phyloP scores from a whole-genome alignment of 2,113 vertebrate species.

The Myodes glareolus region DNA sequence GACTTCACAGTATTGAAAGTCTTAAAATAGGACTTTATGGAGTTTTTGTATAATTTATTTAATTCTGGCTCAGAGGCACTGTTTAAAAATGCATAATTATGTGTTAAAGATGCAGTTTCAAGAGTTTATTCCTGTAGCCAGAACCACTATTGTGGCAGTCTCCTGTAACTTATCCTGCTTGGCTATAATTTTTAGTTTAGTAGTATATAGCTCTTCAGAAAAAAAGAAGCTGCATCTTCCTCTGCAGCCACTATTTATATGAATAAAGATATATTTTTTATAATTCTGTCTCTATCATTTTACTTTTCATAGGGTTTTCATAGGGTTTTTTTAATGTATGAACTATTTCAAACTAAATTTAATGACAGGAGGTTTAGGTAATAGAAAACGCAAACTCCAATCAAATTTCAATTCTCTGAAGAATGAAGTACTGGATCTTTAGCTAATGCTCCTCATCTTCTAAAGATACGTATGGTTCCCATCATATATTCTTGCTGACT shows the following conservation, averaged over 20 bases:
- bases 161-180: background rate
- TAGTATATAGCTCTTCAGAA: background rate
- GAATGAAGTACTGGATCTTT: background rate
- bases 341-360: conserved; percentile 1
- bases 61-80: background rate
- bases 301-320: background rate
- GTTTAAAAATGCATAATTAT: background rate
- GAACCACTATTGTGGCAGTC: background rate
- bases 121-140: background rate
- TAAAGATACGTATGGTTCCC: background rate
- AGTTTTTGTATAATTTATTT: conserved; percentile 21
- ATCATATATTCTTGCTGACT: background rate
- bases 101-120: background rate
- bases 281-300: background rate
- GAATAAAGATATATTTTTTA: background rate
- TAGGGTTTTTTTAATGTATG: background rate
- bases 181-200: background rate
- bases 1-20: background rate
- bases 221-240: background rate
- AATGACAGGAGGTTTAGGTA: background rate
- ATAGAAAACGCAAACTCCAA: background rate
- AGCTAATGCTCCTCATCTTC: background rate
- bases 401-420: background rate
- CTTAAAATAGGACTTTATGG: conserved; percentile 3
- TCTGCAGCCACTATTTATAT: background rate